phyloP scores from a whole-genome alignment of 2,888 invertebrate species.

The Agriopis leucophaearia region DNA sequence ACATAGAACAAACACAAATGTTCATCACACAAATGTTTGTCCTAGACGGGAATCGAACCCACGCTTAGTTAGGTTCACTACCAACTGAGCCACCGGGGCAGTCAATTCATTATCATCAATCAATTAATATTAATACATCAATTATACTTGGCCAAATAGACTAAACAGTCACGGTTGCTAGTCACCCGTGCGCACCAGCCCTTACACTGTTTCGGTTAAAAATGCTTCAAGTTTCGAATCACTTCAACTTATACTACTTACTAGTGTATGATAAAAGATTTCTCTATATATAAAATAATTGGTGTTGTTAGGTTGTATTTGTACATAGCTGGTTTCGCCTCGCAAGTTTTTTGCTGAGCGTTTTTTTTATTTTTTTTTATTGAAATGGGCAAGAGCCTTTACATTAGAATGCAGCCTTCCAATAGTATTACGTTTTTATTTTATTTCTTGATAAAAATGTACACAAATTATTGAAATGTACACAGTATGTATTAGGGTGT shows the following conservation, averaged over 20 bases:
- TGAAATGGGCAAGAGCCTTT: conserved; percentile 3
- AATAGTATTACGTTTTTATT: neutral
- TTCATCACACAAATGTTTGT: too few species aligned
- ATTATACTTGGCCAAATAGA: too few species aligned
- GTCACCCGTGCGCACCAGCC: too few species aligned
- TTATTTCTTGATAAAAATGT: neutral
- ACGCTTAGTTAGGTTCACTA: too few species aligned
- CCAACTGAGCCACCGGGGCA: too few species aligned
- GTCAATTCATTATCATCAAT: too few species aligned
- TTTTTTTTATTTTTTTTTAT: conserved; percentile 9
- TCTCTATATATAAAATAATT: conserved; percentile 39
- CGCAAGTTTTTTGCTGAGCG: neutral
- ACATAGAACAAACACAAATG: too few species aligned
- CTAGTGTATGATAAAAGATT: conserved; percentile 8
- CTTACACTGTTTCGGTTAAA: neutral
- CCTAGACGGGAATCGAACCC: too few species aligned
- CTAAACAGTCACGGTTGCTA: too few species aligned
- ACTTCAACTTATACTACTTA: conserved; percentile 9
- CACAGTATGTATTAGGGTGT: neutral
- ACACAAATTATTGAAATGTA: neutral
- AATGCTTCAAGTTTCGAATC: conserved; percentile 10
- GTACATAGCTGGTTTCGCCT: conserved; percentile 13
- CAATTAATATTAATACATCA: too few species aligned
- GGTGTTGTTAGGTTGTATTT: conserved; percentile 49
- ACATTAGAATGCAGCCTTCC: neutral